phyloP scores from a whole-genome alignment of 2,797 vertebrate species.

The Brachymystax lenok region DNA sequence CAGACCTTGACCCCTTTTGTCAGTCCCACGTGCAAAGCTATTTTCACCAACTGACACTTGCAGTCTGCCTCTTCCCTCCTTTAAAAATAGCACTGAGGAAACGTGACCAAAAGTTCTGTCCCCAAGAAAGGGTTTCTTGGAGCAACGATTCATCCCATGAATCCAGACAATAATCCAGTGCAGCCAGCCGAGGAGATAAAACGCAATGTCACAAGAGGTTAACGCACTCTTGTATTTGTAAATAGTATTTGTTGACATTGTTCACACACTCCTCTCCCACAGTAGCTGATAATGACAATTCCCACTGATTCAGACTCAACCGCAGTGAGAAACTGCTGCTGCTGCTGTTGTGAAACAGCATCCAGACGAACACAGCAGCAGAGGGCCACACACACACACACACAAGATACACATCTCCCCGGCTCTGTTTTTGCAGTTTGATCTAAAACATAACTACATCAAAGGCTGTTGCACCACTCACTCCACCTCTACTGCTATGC shows the following conservation, averaged over 20 bases:
- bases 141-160: slow-evolving; percentile 14
- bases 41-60: background rate
- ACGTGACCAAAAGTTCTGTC: background rate
- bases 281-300: slow-evolving; percentile 1
- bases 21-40: background rate
- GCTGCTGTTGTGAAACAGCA: slow-evolving; percentile 82
- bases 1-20: background rate
- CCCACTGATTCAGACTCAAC: background rate
- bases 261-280: background rate
- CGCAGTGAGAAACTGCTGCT: slow-evolving; percentile 60
- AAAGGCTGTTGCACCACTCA: background rate
- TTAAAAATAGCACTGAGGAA: background rate
- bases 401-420: background rate
- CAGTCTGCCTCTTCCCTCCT: background rate
- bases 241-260: slow-evolving; percentile 2
- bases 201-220: too few species aligned
- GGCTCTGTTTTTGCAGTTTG: background rate
- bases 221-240: too few species aligned
- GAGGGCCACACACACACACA: background rate
- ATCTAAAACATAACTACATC: background rate
- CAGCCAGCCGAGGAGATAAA: background rate
- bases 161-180: slow-evolving; percentile 35
- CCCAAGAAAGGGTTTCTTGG: background rate
- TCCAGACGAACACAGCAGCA: too few species aligned
- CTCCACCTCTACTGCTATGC: background rate